Conservation (phyloP, 2,113 vertebrate genomes). For the Choloepus hoffmanni region DNA sequence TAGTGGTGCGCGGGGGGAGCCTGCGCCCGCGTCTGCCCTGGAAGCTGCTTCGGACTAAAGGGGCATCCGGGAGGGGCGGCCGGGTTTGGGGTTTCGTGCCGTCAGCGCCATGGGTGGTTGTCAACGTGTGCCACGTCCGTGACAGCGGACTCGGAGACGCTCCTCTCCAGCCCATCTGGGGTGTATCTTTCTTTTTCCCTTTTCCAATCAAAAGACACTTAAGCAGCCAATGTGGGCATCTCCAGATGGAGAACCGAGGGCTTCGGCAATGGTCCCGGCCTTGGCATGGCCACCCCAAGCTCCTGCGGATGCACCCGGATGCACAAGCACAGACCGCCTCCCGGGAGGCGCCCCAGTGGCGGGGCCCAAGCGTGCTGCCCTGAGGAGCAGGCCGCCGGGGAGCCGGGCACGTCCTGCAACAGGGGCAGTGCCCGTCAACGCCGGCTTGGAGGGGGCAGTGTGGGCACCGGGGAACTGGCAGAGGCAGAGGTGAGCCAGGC, state of each 20-base stretch:
- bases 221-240: slow-evolving; percentile 77
- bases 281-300: background rate
- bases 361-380: background rate
- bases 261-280: slow-evolving; percentile 15
- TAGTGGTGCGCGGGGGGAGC: slow-evolving; percentile 78
- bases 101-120: background rate
- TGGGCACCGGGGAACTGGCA: background rate
- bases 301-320: background rate
- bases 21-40: slow-evolving; percentile 72
- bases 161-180: background rate
- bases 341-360: background rate
- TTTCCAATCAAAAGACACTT: slow-evolving; percentile 78
- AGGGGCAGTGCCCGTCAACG: background rate
- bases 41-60: slow-evolving; percentile 76
- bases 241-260: slow-evolving; percentile 26
- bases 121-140: background rate
- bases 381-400: background rate
- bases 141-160: background rate
- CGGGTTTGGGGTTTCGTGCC: background rate
- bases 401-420: background rate
- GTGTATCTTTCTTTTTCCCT: background rate
- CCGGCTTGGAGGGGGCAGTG: background rate
- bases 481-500: background rate
- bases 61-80: background rate
- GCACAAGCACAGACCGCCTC: background rate